Percentiles rank a stretch among this genome's conserved stretches.
Evolutionary conservation across 1,140 invertebrate genomes (phyloP).

Genomic region (Sitobion miscanthi): DNA sequence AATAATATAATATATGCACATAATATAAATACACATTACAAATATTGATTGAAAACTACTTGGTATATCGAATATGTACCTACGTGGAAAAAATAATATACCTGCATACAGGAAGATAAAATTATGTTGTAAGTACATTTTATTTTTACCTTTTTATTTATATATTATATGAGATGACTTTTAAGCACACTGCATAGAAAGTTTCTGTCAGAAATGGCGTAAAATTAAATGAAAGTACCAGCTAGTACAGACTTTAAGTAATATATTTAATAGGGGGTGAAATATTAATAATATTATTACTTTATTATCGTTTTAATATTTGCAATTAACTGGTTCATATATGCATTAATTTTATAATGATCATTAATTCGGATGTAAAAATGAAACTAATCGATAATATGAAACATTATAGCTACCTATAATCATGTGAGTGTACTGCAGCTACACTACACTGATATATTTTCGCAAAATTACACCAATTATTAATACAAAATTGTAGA

Average conservation of each 20-base stretch:
- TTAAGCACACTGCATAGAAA: background rate
- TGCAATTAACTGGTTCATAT: background rate
- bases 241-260: background rate
- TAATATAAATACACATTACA: background rate
- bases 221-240: background rate
- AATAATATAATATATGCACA: slow-evolving; percentile 8
- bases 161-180: background rate
- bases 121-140: background rate
- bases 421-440: background rate
- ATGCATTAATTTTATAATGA: background rate
- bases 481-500: background rate
- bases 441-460: background rate
- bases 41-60: background rate
- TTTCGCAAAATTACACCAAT: background rate
- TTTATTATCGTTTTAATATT: background rate
- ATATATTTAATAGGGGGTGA: background rate
- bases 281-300: background rate
- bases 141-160: background rate
- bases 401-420: background rate
- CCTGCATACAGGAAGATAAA: background rate
- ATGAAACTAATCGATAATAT: background rate
- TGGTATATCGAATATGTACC: background rate
- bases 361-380: background rate
- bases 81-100: background rate
- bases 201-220: background rate